Evolutionary conservation across 2,113 vertebrate genomes (phyloP).

Genomic region (Myxocyprinus asiaticus): DNA sequence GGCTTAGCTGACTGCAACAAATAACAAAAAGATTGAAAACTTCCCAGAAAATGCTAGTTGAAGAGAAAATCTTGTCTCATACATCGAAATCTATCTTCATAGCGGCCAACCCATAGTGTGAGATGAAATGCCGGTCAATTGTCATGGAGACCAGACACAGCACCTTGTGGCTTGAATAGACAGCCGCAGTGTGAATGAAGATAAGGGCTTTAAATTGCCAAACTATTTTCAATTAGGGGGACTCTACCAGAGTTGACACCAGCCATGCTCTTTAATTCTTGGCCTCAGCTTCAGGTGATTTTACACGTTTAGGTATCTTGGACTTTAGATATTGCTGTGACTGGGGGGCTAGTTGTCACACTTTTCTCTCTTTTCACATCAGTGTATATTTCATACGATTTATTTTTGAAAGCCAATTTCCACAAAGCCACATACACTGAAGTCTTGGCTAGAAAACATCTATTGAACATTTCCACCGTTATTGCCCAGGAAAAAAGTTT

Average conservation of each 20-base stretch:
- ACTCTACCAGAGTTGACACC: neutral
- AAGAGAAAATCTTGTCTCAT: neutral
- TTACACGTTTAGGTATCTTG: too few species aligned
- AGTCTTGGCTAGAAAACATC: too few species aligned
- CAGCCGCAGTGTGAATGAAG: constrained; percentile 19
- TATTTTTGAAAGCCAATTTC: too few species aligned
- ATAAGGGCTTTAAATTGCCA: constrained; percentile 36
- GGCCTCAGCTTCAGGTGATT: too few species aligned
- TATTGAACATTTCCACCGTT: too few species aligned
- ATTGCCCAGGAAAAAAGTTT: too few species aligned
- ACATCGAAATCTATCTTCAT: constrained; percentile 22
- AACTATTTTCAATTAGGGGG: constrained; percentile 18
- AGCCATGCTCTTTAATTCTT: constrained; percentile 17
- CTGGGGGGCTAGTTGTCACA: too few species aligned
- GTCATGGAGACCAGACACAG: constrained; percentile 48
- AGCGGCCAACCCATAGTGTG: constrained; percentile 17
- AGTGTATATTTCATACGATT: too few species aligned
- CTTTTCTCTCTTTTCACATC: too few species aligned
- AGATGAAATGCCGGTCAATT: constrained; percentile 51
- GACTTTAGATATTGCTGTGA: too few species aligned
- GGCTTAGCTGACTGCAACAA: constrained; percentile 32
- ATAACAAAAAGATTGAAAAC: constrained; percentile 3
- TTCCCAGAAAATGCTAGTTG: constrained; percentile 11
- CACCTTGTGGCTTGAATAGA: constrained; percentile 13
- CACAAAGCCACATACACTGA: too few species aligned